Conservation (phyloP, 2,888 invertebrate genomes). For the Drosophila nr. perissopoda region DNA sequence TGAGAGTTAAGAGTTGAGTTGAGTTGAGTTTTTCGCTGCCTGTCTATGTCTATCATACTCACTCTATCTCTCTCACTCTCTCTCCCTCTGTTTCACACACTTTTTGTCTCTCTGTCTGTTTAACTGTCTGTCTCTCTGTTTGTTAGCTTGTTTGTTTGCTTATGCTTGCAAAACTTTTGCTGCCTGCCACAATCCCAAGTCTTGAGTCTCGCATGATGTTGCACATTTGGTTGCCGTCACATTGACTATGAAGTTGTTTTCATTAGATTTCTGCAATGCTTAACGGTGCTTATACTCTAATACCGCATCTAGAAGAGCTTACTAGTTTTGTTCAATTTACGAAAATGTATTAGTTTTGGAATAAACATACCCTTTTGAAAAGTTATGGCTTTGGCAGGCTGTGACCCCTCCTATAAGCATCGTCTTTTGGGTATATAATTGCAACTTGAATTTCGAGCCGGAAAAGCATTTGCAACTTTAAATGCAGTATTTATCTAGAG, state of each 20-base stretch:
- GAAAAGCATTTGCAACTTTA: neutral
- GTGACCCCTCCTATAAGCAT: too few species aligned
- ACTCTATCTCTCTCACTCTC: neutral
- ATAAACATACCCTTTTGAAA: neutral
- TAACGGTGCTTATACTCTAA: slow-evolving; percentile 38
- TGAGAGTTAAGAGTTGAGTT: slow-evolving; percentile 51
- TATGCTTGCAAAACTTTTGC: slow-evolving; percentile 57
- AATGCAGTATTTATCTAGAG: neutral
- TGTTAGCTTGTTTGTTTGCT: slow-evolving; percentile 53
- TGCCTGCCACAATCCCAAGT: slow-evolving; percentile 37
- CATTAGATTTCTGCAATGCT: slow-evolving; percentile 64
- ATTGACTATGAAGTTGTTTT: slow-evolving; percentile 58
- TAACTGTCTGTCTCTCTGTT: slow-evolving; percentile 18
- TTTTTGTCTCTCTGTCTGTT: slow-evolving; percentile 7
- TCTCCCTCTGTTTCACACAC: slow-evolving; percentile 1
- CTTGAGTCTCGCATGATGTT: slow-evolving; percentile 45
- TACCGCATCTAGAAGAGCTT: neutral
- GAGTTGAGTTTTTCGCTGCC: slow-evolving; percentile 44
- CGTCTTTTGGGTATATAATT: too few species aligned
- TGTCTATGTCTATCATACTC: slow-evolving; percentile 12
- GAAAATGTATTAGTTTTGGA: neutral
- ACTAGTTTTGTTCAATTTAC: neutral
- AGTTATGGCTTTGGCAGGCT: neutral
- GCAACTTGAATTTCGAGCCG: neutral
- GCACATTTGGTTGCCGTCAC: slow-evolving; percentile 63